Base-by-base conservation (phyloP, 2,888 invertebrate genomes). In the Amblyjoppa proteus region DNA sequence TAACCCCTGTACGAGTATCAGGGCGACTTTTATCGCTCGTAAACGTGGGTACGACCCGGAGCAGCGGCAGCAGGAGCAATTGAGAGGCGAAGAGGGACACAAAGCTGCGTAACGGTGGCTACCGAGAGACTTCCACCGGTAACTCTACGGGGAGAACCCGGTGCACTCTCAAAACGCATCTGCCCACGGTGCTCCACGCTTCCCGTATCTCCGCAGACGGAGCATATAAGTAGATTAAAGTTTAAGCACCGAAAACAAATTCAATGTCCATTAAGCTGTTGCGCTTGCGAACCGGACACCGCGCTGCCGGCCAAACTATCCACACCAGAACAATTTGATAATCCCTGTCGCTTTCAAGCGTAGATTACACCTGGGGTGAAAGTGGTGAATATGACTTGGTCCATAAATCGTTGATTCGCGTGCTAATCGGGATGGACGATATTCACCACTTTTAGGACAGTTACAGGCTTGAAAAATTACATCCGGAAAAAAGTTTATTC, bases 1-100 rank as follows among this genome's bases (percentile, higher is more conserved):
- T 83, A 82, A 85, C 76, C 83, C 75, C 76, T 71, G 83, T 76
- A 87, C 81, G 73, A 81, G 84, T 79, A 87, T 83, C 84, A 76
- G 79, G 70, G 75, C 73, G 84, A 87, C 86, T 88, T 88, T 88
- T 88, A 88, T 88, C 77, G 88, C 81, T 81, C 86, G 81, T 86
- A 86, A 86, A 86, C 80, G 74, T 81, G 83, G 73, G 75, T 73
- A 79, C 79, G 61, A 79, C 51, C 73, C 75, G 81, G 75, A 70
- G 79, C 51, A 51, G 38, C 49, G 77, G 73, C 81, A 77, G 56
- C 53, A 58, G 53, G 66, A 28, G 28, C 64, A 79, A 77, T 34
- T 53, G 56, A 68, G 68, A n/a, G 41, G 31, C 5, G 53, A 77
- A 16, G 56, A 74, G 28, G 61, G 61, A 53, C 51, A 58, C 82